Evolutionary conservation across 2,888 invertebrate genomes (phyloP), one percentile per base, ranked within the genome.

Genomic region (Rhamphomyia laevipes): DNA sequence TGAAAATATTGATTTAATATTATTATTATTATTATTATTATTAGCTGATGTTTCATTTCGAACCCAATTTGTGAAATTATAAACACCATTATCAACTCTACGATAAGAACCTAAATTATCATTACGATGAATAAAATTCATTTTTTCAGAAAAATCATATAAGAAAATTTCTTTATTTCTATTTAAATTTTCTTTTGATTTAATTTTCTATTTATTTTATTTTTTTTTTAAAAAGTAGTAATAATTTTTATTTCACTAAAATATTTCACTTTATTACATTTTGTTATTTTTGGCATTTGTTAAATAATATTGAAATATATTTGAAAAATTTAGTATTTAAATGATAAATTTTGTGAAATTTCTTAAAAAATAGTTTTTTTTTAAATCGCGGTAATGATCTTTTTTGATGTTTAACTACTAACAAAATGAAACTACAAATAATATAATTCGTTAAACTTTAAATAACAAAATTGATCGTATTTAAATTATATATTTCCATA

Each of bases 51-150:
- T 44, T 21, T 50, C 44, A 10, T 48, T 41, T 23, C 41, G 35
- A 33, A 37, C 12, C 47, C 50, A 50, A 38, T 46, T 43, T 12
- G 50, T 27, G n/a, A 40, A 46, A 38, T 40, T 43, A 42, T 40
- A 53, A n/a, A n/a, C n/a, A 43, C 4, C 40, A 38, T 15, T 59
- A 54, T 64, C 59, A 35, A 63, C 65, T 51, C 63, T 63, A 31
- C 61, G 61, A 58, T 67, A 64, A 47, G 65, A 64, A 57, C 59
- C 59, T 50, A 64, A 58, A 58, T 64, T 61, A 58, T 68, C 63
- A 58, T 63, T 63, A 46, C 60, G 58, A 23, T 63, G 65, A 54
- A 67, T 61, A 52, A 69, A 63, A 63, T 66, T 65, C 68, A 68
- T 67, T 54, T 57, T 63, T 57, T 46, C 49, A 43, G 49, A 46